Evolutionary conservation across 2,797 vertebrate genomes (phyloP).

Genomic region (Rachycentron canadum): DNA sequence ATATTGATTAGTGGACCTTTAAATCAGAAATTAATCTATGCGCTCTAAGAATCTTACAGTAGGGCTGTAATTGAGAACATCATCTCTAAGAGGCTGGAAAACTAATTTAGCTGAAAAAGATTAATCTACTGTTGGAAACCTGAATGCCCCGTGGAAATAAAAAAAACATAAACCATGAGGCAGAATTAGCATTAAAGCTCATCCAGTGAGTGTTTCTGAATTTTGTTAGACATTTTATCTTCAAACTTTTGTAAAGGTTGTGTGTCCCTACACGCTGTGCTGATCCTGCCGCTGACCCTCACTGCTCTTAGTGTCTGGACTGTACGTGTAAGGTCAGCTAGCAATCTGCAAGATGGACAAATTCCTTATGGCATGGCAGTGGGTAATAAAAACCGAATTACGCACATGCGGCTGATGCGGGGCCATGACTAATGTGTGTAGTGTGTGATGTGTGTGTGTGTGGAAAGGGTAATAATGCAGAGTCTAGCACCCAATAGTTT

Average conservation of each 20-base stretch:
- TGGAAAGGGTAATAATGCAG: constrained; percentile 48
- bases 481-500: constrained; percentile 28
- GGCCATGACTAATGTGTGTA: constrained; percentile 33
- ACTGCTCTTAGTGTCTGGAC: neutral
- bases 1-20: neutral
- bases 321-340: constrained; percentile 19
- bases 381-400: constrained; percentile 73
- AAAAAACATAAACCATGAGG: neutral
- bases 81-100: neutral
- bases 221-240: neutral
- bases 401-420: constrained; percentile 28
- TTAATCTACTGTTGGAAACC: neutral
- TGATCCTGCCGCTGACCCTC: too few species aligned
- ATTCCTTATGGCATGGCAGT: constrained; percentile 45
- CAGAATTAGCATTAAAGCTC: neutral
- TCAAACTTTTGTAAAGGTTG: neutral
- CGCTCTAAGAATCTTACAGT: neutral
- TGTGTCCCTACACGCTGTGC: too few species aligned
- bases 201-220: neutral
- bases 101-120: neutral
- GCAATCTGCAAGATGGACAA: constrained; percentile 52
- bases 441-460: constrained; percentile 34
- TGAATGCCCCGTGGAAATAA: neutral
- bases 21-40: neutral
- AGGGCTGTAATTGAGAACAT: neutral